A percentile compares a stretch with the other conserved stretches of the same genome.
Evolutionary conservation across 2,113 vertebrate species (phyloP).

Genomic region (Otus sunia): DNA sequence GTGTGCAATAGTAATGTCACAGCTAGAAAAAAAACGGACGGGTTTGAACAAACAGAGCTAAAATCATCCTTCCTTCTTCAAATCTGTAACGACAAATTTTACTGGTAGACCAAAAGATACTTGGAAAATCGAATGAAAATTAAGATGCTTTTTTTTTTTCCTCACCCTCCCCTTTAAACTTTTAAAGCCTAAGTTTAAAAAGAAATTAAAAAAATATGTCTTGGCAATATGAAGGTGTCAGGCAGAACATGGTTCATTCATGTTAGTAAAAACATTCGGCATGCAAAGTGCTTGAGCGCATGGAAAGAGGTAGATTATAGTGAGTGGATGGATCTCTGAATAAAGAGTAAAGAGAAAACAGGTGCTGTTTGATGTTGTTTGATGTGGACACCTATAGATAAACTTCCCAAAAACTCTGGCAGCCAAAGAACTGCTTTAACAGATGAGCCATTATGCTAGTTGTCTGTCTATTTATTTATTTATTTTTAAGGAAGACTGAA

Average conservation of each 20-base stretch:
- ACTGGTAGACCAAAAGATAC: neutral
- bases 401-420: neutral
- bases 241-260: neutral
- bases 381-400: neutral
- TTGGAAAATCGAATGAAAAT: neutral
- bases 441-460: neutral
- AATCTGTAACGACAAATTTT: neutral
- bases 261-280: neutral
- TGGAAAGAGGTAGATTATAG: neutral
- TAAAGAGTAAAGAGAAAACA: neutral
- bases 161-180: rapidly evolving
- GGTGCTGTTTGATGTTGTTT: neutral
- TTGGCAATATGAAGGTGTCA: neutral
- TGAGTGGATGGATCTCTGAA: neutral
- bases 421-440: neutral
- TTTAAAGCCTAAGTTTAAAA: neutral
- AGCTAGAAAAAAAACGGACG: neutral
- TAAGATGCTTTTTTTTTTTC: neutral
- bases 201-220: neutral
- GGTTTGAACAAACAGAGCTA: neutral
- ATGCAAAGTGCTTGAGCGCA: neutral
- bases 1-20: neutral
- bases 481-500: neutral
- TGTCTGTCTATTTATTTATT: neutral
- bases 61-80: neutral